These are phyloP conservation scores for Dolichallabes microphthalmus DNA, from an alignment of 2,113 vertebrate species.

Conservation along the genomic window DNA sequence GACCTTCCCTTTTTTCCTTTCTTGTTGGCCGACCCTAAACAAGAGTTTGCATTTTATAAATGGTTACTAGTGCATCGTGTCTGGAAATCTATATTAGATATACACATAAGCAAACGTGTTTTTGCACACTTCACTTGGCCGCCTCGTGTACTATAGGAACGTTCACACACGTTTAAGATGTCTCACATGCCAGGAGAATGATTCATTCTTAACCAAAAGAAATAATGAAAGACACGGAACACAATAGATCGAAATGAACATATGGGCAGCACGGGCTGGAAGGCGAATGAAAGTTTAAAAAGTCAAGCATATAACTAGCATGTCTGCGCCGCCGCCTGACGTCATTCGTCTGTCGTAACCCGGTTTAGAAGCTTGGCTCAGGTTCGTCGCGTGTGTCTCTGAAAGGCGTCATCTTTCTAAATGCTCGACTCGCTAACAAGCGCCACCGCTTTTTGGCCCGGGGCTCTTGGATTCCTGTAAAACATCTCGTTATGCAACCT, in stretches of 20 bases:
- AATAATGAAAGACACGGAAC: not conserved
- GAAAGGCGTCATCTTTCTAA: slow-evolving; percentile 61
- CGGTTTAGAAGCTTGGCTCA: slow-evolving; percentile 71
- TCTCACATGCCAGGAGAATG: not conserved
- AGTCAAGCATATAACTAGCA: slow-evolving; percentile 62
- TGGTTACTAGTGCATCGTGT: too few species aligned
- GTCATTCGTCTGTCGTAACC: slow-evolving; percentile 58
- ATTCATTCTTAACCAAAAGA: not conserved
- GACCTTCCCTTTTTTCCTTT: not conserved
- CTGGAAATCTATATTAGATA: not conserved
- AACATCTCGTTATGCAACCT: slow-evolving; percentile 75
- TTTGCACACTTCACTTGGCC: not conserved
- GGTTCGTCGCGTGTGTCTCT: slow-evolving; percentile 47
- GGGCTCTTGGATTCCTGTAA: slow-evolving; percentile 75
- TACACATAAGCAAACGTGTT: not conserved
- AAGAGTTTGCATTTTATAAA: not conserved
- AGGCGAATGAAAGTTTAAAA: slow-evolving; percentile 44
- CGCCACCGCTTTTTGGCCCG: slow-evolving; percentile 75
- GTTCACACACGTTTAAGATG: not conserved
- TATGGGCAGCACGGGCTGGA: slow-evolving; percentile 22
- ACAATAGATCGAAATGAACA: not conserved
- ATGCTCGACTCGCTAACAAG: slow-evolving; percentile 75
- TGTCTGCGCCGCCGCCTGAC: slow-evolving; percentile 33
- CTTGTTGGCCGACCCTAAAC: not conserved
- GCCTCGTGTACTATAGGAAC: not conserved